A percentile compares a stretch with the other conserved stretches of the same genome.
Evolutionary conservation across 1,140 invertebrate species (phyloP).

Genomic region (Bombus confusus): DNA sequence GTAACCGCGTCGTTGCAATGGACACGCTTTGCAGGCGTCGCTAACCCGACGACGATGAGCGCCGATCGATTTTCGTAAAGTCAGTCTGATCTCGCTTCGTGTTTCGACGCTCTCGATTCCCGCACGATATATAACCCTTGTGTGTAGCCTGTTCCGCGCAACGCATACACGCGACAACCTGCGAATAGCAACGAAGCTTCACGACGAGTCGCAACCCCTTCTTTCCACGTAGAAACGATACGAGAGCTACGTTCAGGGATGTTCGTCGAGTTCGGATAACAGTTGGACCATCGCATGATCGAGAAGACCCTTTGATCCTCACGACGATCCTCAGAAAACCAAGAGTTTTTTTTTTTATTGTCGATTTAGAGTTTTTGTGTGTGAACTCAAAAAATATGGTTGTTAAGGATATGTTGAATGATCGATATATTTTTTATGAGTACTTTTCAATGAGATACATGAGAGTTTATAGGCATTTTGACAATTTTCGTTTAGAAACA

Average conservation of each 20-base stretch:
- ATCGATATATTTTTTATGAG: neutral
- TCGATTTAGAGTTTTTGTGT: neutral
- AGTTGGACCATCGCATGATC: too few relatives aligned
- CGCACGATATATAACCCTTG: slow-evolving; percentile 54
- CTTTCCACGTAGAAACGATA: neutral
- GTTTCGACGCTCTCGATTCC: slow-evolving; percentile 68
- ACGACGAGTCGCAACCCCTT: slow-evolving; percentile 16
- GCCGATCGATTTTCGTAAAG: slow-evolving; percentile 66
- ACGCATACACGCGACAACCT: slow-evolving; percentile 13
- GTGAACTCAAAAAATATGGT: neutral
- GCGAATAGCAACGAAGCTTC: slow-evolving; percentile 4
- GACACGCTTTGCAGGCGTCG: slow-evolving; percentile 61
- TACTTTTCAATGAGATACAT: neutral
- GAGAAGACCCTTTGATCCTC: neutral
- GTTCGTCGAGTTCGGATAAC: neutral
- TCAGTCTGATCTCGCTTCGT: slow-evolving; percentile 66
- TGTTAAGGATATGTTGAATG: neutral
- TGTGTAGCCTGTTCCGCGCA: slow-evolving; percentile 30
- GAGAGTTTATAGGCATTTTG: neutral
- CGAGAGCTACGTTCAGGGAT: neutral
- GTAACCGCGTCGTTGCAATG: slow-evolving; percentile 55
- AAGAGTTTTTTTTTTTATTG: neutral
- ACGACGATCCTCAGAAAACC: neutral
- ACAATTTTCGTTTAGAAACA: too few relatives aligned
- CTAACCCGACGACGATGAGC: slow-evolving; percentile 61